Evolutionary conservation across 2,888 invertebrate species (phyloP).

Genomic region (Cheilosia variabilis): DNA sequence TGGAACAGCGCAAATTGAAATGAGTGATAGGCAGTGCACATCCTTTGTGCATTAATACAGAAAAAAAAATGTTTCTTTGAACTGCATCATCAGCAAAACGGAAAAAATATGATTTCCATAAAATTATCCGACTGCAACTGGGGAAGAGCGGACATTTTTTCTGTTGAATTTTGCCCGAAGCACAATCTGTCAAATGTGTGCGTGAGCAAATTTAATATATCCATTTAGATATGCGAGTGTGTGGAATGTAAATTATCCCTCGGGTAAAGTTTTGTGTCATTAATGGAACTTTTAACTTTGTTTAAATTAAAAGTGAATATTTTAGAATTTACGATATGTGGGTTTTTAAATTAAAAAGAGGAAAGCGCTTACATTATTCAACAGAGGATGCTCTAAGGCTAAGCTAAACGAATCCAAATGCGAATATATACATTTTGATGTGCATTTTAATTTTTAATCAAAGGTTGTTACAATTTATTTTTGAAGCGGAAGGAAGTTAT

Average conservation of each 20-base stretch:
- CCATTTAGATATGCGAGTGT: slow-evolving; percentile 14
- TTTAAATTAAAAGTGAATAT: slow-evolving; percentile 46
- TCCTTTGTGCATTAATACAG: slow-evolving; percentile 1
- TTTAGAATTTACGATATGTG: slow-evolving; percentile 11
- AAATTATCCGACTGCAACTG: slow-evolving; percentile 60
- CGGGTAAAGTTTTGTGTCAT: slow-evolving; percentile 32
- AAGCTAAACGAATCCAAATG: slow-evolving; percentile 1
- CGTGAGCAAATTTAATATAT: slow-evolving; percentile 49
- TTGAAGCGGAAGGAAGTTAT: not conserved
- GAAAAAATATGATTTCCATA: slow-evolving; percentile 60
- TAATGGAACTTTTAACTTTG: slow-evolving; percentile 57
- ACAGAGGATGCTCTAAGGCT: not conserved
- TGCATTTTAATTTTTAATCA: not conserved
- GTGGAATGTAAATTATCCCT: slow-evolving; percentile 48
- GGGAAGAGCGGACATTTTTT: not conserved
- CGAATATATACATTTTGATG: not conserved
- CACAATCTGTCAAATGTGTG: slow-evolving; percentile 35
- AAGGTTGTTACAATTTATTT: not conserved
- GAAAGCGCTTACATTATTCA: not conserved
- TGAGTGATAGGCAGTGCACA: slow-evolving; percentile 17
- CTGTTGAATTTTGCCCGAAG: slow-evolving; percentile 30
- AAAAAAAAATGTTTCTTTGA: not conserved
- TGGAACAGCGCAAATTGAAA: slow-evolving; percentile 18
- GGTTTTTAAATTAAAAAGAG: not conserved
- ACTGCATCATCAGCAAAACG: slow-evolving; percentile 53